These are phyloP conservation scores for Odiellus spinosus DNA, from an alignment of 2,888 invertebrate genomes.

Conservation along the genomic window DNA sequence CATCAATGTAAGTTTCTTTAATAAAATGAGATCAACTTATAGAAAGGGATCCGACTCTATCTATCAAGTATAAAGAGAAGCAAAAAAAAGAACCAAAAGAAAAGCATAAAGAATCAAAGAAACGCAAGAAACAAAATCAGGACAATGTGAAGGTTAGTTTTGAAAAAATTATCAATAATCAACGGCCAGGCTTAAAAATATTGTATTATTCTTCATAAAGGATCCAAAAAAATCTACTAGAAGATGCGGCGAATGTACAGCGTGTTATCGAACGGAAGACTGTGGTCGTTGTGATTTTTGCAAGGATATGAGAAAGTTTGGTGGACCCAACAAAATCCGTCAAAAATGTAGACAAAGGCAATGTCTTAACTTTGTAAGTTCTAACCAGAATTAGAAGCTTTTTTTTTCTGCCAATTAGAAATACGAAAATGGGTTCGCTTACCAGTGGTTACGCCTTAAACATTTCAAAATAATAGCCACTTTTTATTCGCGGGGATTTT, in stretches of 20 bases:
- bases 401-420: too few relatives aligned
- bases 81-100: slow-evolving; percentile 23
- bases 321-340: slow-evolving; percentile 34
- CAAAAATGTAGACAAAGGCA: slow-evolving; percentile 32
- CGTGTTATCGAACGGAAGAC: slow-evolving; percentile 50
- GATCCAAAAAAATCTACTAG: slow-evolving; percentile 26
- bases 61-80: slow-evolving; percentile 31
- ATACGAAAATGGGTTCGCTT: too few relatives aligned
- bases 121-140: slow-evolving; percentile 4
- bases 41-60: slow-evolving; percentile 60
- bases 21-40: neutral
- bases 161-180: neutral
- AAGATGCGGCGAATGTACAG: slow-evolving; percentile 56
- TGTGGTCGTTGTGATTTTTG: slow-evolving; percentile 50
- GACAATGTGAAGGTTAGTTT: slow-evolving; percentile 7
- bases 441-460: too few relatives aligned
- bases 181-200: neutral
- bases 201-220: neutral
- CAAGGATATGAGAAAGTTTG: slow-evolving; percentile 38
- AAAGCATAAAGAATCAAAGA: slow-evolving; percentile 8
- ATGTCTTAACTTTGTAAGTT: slow-evolving; percentile 23
- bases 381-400: too few relatives aligned
- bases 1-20: neutral
- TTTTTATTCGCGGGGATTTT: too few relatives aligned
- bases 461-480: too few relatives aligned